Conservation (phyloP, 2,888 invertebrate genomes). For the Empis stercorea region DNA sequence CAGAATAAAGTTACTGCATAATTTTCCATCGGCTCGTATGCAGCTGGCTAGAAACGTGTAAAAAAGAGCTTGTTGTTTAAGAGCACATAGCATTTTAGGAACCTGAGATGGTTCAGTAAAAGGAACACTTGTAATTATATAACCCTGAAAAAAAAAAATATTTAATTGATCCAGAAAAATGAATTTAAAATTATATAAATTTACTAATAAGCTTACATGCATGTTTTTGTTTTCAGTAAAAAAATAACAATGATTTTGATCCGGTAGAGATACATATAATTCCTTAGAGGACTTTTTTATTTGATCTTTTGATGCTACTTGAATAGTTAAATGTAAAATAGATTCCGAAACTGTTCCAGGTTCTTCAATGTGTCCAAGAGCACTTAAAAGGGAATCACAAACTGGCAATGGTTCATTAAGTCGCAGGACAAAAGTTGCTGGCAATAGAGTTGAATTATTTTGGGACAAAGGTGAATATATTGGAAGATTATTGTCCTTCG, state of each 20-base stretch:
- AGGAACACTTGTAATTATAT: slow-evolving; percentile 52
- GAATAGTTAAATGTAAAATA: slow-evolving; percentile 54
- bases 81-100: slow-evolving; percentile 67
- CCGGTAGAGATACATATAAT: slow-evolving; percentile 78
- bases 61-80: slow-evolving; percentile 84
- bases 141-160: slow-evolving; percentile 20
- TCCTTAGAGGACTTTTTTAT: slow-evolving; percentile 64
- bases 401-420: slow-evolving; percentile 78
- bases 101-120: slow-evolving; percentile 92
- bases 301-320: slow-evolving; percentile 61
- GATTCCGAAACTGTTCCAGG: slow-evolving; percentile 37
- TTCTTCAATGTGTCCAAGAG: slow-evolving; percentile 50
- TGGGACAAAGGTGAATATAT: slow-evolving; percentile 67
- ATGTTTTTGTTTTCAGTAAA: slow-evolving; percentile 69
- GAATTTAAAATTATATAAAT: neutral
- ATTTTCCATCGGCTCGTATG: slow-evolving; percentile 66
- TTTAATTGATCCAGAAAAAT: neutral
- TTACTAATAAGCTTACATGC: slow-evolving; percentile 51
- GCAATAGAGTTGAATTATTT: slow-evolving; percentile 77
- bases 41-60: slow-evolving; percentile 82
- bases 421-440: slow-evolving; percentile 74
- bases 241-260: slow-evolving; percentile 89
- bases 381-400: slow-evolving; percentile 56
- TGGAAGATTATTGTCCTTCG: slow-evolving; percentile 40
- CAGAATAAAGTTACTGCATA: slow-evolving; percentile 42